Evolutionary conservation across 2,888 invertebrate genomes (phyloP).

Genomic region (Athetis lepigone): DNA sequence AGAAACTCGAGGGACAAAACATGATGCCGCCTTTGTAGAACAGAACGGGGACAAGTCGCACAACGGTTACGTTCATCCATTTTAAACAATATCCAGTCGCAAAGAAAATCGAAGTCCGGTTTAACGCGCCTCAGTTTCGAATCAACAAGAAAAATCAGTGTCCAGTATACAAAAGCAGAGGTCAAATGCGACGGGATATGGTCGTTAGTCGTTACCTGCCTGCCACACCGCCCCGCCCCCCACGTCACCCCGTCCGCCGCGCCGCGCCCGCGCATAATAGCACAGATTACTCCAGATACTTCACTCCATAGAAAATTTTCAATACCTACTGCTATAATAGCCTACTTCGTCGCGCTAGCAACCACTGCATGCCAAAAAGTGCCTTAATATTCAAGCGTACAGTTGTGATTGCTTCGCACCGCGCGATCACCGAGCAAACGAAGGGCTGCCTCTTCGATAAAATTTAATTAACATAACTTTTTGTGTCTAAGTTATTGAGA

Average conservation of each 20-base stretch:
- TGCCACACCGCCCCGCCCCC: conserved; percentile 2
- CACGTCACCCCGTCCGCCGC: conserved; percentile 1
- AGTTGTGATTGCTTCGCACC: too few species aligned
- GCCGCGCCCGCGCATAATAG: conserved; percentile 6
- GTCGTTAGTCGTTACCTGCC: conserved; percentile 6
- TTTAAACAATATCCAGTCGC: conserved; percentile 1
- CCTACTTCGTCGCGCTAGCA: too few species aligned
- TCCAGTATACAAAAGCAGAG: conserved; percentile 8
- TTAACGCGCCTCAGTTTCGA: conserved; percentile 3
- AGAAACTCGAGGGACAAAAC: conserved; percentile 7
- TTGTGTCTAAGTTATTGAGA: too few species aligned
- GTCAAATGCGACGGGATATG: conserved; percentile 10
- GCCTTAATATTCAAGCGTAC: too few species aligned
- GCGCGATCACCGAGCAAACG: too few species aligned
- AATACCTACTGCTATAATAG: too few species aligned
- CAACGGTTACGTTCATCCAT: conserved; percentile 1
- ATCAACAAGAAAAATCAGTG: conserved; percentile 2
- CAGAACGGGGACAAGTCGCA: conserved; percentile 11
- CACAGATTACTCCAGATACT: too few species aligned
- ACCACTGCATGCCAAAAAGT: too few species aligned
- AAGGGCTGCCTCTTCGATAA: too few species aligned
- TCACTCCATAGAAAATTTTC: too few species aligned
- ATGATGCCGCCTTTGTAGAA: conserved; percentile 10
- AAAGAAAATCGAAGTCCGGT: not conserved
- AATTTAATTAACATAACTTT: too few species aligned